phyloP scores from a whole-genome alignment of 2,797 vertebrate genomes.

The Taeniopygia guttata region DNA sequence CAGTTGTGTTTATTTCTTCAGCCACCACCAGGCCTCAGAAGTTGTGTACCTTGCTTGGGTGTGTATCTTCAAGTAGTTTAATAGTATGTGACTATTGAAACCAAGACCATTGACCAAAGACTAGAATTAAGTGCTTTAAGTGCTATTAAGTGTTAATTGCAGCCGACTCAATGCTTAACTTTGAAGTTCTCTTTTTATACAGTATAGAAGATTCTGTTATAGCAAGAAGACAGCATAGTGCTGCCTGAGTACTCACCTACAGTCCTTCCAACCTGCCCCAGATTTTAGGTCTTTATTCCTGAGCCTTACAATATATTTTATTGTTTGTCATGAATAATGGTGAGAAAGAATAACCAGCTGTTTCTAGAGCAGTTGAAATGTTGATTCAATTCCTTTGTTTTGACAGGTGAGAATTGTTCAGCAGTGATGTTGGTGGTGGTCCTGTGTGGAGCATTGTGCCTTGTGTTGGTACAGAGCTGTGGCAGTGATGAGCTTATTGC shows the following conservation, averaged over 20 bases:
- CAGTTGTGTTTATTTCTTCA: neutral
- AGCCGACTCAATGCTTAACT: neutral
- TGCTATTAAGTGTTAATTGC: neutral
- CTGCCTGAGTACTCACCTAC: neutral
- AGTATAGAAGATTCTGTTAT: neutral
- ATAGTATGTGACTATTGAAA: neutral
- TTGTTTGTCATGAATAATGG: neutral
- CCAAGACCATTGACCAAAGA: neutral
- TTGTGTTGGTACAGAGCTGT: neutral
- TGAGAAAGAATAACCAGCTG: neutral
- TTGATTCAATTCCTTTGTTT: neutral
- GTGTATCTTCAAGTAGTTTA: neutral
- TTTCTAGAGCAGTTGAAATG: neutral
- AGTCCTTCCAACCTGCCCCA: neutral
- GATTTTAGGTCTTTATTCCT: neutral
- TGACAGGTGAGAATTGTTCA: neutral
- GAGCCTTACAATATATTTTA: neutral
- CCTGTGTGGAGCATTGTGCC: fast-evolving
- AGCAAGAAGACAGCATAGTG: neutral
- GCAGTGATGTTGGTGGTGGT: neutral
- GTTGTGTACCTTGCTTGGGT: neutral
- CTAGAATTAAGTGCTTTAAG: neutral
- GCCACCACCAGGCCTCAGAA: neutral
- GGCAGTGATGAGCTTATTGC: neutral
- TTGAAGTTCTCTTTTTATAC: neutral